phyloP scores from a whole-genome alignment of 2,113 vertebrate genomes.

The Oreochromis niloticus region DNA sequence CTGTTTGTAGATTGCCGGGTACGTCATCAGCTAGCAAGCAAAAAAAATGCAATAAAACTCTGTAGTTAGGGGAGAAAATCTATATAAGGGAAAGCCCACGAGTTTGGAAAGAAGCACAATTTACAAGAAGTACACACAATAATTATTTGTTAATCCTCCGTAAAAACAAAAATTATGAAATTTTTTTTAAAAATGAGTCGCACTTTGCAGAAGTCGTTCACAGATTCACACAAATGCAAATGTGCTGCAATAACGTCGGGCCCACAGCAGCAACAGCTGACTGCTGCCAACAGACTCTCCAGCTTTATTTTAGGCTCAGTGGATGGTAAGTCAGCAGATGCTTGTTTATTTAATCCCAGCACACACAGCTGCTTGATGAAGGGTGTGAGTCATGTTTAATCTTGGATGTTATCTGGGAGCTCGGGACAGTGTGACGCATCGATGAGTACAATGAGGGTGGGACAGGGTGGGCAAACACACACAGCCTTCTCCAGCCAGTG shows the following conservation, averaged over 20 bases:
- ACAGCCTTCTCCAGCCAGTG: not conserved
- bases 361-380: slow-evolving; percentile 37
- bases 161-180: not conserved
- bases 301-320: slow-evolving; percentile 18
- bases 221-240: not conserved
- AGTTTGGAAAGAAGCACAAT: not conserved
- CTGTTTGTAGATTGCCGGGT: slow-evolving; percentile 22
- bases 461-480: not conserved
- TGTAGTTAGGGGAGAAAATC: not conserved
- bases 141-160: not conserved
- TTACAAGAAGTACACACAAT: not conserved
- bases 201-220: not conserved
- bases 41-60: not conserved
- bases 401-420: slow-evolving; percentile 31
- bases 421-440: not conserved
- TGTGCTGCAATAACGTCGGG: not conserved
- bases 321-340: slow-evolving; percentile 37
- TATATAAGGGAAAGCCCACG: not conserved
- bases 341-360: slow-evolving; percentile 20
- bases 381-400: slow-evolving; percentile 25
- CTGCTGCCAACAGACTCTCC: not conserved
- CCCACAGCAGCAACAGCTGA: slow-evolving; percentile 10
- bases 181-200: not conserved
- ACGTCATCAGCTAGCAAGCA: not conserved
- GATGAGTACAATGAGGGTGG: slow-evolving; percentile 2